These are phyloP conservation scores for Sarcophaga peregrina DNA, from an alignment of 1,140 invertebrate species.

Conservation along the genomic window DNA sequence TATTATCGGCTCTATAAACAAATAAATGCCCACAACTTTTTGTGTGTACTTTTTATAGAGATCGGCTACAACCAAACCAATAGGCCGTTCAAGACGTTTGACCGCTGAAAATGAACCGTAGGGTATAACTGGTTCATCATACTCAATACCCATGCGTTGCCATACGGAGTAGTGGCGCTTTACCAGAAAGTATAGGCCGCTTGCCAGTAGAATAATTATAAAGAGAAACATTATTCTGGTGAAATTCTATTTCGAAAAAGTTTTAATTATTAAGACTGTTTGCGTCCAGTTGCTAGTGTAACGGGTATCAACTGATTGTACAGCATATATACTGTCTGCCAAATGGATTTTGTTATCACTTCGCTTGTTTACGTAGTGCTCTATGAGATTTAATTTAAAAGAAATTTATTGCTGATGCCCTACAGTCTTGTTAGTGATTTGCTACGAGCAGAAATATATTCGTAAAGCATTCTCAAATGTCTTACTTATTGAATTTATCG, in stretches of 20 bases:
- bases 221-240: conserved; percentile 2
- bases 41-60: conserved; percentile 50
- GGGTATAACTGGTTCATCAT: conserved; percentile 53
- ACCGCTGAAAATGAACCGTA: conserved; percentile 52
- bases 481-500: no score
- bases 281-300: background rate
- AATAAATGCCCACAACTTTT: conserved; percentile 58
- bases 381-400: no score
- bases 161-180: conserved; percentile 53
- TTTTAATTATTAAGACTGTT: background rate
- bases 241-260: background rate
- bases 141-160: conserved; percentile 52
- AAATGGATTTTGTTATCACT: no score
- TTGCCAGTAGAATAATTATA: background rate
- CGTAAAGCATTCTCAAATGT: no score
- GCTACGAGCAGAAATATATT: no score
- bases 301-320: background rate
- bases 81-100: conserved; percentile 45
- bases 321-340: background rate
- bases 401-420: no score
- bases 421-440: no score
- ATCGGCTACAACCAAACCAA: conserved; percentile 54
- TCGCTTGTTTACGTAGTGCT: no score
- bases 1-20: conserved; percentile 58
- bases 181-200: conserved; percentile 32